Evolutionary conservation across 1,140 invertebrate species (phyloP), one percentile per base, ranked within the genome.

Genomic region (Orius insidiosus): DNA sequence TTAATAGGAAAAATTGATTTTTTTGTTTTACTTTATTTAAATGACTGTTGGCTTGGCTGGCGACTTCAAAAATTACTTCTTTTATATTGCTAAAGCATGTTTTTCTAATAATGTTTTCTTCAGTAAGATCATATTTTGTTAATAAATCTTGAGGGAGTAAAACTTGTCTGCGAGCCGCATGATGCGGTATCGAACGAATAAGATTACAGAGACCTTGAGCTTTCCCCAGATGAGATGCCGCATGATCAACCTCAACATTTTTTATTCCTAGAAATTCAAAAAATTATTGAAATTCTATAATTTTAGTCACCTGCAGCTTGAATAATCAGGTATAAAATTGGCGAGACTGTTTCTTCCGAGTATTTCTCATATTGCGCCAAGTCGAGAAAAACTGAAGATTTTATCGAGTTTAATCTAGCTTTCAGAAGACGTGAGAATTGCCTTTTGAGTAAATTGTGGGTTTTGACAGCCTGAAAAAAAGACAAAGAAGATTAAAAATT

Each of bases 211-310:
- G 71, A 48, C 89, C 89, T 64, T 93, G 85, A 24, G 87, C 79
- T 69, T 92, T 94, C 6, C 89, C 90, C 51, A 95, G 61, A 65
- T 95, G 89, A 59, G 85, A 92, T 14, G 80, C 85, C 13, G 77
- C 80, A 69, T 94, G 86, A 62, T 94, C 87, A 36, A 78, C 77
- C 57, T 88, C 66, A 5, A 89, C 56, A 63, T 82, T 75, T 53
- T 74, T 68, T 10, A 81, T 64, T 45, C 70, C 76, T 64, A 67
- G 33, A 57, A 51, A 31, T 30, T n/a, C n/a, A 31, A 30, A 44
- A n/a, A n/a, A n/a, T n/a, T n/a, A n/a, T n/a, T n/a, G n/a, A n/a
- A n/a, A n/a, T n/a, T n/a, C n/a, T n/a, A n/a, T n/a, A n/a, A n/a
- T n/a, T n/a, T n/a, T 36, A 3, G 9, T 36, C n/a, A 58, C 59